These are phyloP conservation scores for Amphipyra berbera DNA, from an alignment of 2,888 invertebrate genomes.

Conservation along the genomic window DNA sequence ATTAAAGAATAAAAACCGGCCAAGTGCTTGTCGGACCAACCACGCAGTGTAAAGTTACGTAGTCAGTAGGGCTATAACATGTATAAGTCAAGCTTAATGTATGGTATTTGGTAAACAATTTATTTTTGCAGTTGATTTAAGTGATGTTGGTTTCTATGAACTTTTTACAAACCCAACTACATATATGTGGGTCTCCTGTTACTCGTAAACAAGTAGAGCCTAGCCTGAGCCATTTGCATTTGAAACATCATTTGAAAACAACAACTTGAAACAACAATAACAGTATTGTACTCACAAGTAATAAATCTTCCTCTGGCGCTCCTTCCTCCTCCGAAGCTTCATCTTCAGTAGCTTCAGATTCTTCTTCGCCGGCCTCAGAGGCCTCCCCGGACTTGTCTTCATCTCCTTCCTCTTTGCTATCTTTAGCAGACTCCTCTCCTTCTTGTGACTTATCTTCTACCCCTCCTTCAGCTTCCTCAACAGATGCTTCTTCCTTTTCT, in stretches of 20 bases:
- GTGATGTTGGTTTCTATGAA: no score
- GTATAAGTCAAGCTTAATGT: no score
- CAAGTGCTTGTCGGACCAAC: no score
- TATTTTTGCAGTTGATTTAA: no score
- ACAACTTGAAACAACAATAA: not conserved
- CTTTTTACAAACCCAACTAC: no score
- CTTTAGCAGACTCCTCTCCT: conserved; percentile 47
- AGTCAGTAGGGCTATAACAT: no score
- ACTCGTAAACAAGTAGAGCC: no score
- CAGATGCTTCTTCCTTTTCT: conserved; percentile 67
- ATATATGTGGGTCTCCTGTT: no score
- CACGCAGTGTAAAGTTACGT: no score
- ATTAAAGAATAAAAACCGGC: no score
- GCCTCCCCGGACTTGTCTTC: conserved; percentile 67
- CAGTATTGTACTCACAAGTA: conserved; percentile 85
- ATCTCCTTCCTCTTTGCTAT: conserved; percentile 57
- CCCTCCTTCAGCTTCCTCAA: conserved; percentile 63
- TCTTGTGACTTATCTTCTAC: conserved; percentile 63
- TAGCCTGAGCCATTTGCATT: no score
- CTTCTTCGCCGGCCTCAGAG: conserved; percentile 67
- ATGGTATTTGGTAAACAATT: no score
- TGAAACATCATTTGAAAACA: not conserved
- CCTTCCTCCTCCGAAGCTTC: conserved; percentile 76
- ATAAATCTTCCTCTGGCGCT: conserved; percentile 91
- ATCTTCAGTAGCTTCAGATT: conserved; percentile 53